A percentile compares a stretch with the other conserved stretches of the same genome.
phyloP scores from a whole-genome alignment of 2,888 invertebrate genomes.

The Mongoloraphidia duomilia region DNA sequence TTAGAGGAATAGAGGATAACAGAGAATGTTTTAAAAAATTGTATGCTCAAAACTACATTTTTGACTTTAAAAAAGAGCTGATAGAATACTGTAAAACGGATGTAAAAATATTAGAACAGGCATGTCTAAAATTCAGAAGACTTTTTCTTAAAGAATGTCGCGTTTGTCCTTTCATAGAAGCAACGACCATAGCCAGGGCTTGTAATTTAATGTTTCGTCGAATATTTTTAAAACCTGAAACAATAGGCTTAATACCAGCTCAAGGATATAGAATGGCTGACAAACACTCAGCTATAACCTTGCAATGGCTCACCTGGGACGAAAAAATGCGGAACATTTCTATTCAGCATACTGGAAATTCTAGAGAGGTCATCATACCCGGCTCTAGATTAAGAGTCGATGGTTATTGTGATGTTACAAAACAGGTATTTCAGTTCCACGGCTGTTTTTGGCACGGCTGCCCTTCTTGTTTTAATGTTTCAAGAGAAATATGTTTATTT shows the following conservation, averaged over 20 bases:
- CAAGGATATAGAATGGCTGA: slow-evolving; percentile 17
- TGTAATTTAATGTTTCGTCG: slow-evolving; percentile 17
- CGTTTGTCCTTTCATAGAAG: slow-evolving; percentile 19
- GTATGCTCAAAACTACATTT: too few relatives aligned
- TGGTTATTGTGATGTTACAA: background rate
- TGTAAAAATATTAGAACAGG: too few relatives aligned
- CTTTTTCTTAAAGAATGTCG: slow-evolving; percentile 13
- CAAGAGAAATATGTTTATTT: background rate
- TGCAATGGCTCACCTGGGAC: too few relatives aligned
- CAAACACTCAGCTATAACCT: slow-evolving; percentile 16
- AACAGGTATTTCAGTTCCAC: slow-evolving; percentile 5
- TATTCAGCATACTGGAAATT: too few relatives aligned
- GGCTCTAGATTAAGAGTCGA: slow-evolving; percentile 8
- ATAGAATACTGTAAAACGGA: too few relatives aligned
- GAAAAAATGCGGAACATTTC: too few relatives aligned
- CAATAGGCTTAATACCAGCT: slow-evolving; percentile 18
- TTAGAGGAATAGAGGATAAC: too few relatives aligned
- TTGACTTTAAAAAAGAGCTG: too few relatives aligned
- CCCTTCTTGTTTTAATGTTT: background rate
- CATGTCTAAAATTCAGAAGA: slow-evolving; percentile 16
- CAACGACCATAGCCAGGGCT: slow-evolving; percentile 16
- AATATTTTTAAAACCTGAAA: slow-evolving; percentile 17
- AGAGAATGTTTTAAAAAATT: too few relatives aligned
- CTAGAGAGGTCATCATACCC: too few relatives aligned
- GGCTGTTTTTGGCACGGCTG: slow-evolving; percentile 8